Base-by-base conservation (phyloP, 2,888 invertebrate genomes). In the Hirtodrosophila alboralis region DNA sequence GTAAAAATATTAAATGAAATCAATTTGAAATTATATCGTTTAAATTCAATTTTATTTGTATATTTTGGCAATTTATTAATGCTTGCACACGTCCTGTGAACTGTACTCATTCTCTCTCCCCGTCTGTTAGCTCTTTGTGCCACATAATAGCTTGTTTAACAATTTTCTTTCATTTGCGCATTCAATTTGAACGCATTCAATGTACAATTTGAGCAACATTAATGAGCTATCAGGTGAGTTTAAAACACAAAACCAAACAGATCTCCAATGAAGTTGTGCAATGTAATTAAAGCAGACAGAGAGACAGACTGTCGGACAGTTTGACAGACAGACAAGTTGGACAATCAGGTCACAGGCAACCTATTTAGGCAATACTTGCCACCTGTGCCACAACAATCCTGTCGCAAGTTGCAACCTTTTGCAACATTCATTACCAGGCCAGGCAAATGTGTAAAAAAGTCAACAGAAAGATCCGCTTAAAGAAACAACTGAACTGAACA, bases 221-320 rank as follows among this genome's bases (percentile, higher is more conserved):
- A 66, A 58, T 38, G 75, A 54, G 47, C 13, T 7, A 2, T 18
- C n/a, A n/a, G n/a, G 12, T n/a, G 40, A 26, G 36, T n/a, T n/a
- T n/a, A n/a, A 34, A 34, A 56, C 45, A 40, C 34, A 51, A 36
- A 52, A 38, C n/a, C n/a, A 18, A n/a, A 14, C 23, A 54, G 16
- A 27, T 36, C 7, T 28, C 30, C 58, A 51, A 78, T 56, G 43
- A 48, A 59, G 41, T 64, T 61, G 23, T 27, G 60, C 78, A 64
- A 75, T 64, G 76, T 76, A 83, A 78, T 78, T 78, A 78, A 79
- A 47, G 56, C 64, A 16, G 58, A n/a, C 0, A 14, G n/a, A n/a
- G n/a, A n/a, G n/a, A n/a, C n/a, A n/a, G n/a, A n/a, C n/a, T n/a
- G n/a, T n/a, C n/a, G n/a, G n/a, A n/a, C 2, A 28, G n/a, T 13